These are phyloP conservation scores for Cyclopterus lumpus DNA, from an alignment of 2,797 vertebrate genomes.

Conservation along the genomic window DNA sequence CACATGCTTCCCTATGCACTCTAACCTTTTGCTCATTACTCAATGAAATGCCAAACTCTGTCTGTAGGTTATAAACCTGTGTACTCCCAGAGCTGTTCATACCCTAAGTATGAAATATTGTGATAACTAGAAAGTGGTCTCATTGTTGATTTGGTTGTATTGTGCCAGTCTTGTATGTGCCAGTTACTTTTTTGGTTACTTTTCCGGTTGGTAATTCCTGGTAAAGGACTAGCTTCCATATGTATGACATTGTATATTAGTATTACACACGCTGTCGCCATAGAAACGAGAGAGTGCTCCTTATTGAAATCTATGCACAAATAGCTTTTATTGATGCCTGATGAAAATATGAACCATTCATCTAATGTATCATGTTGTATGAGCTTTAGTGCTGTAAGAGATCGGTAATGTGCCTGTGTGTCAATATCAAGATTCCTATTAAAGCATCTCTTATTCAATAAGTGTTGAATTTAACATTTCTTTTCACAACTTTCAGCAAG, in stretches of 20 bases:
- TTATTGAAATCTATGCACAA: slow-evolving; percentile 1
- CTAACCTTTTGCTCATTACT: background rate
- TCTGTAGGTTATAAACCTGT: background rate
- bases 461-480: background rate
- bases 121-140: background rate
- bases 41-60: slow-evolving; percentile 14
- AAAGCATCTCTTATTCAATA: slow-evolving; percentile 30
- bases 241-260: slow-evolving; percentile 11
- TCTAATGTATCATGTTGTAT: background rate
- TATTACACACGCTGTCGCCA: slow-evolving; percentile 20
- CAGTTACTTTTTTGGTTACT: slow-evolving; percentile 3
- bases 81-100: background rate
- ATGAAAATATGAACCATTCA: background rate
- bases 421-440: slow-evolving; percentile 32
- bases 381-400: slow-evolving; percentile 2
- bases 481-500: background rate
- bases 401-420: slow-evolving; percentile 21
- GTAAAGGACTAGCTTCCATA: background rate
- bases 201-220: background rate
- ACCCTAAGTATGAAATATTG: slow-evolving; percentile 6
- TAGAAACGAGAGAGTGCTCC: background rate
- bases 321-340: slow-evolving; percentile 16
- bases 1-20: slow-evolving; percentile 16
- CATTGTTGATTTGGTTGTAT: background rate
- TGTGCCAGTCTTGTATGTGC: slow-evolving; percentile 15